Evolutionary conservation across 1,140 invertebrate species (phyloP), one percentile per base, ranked within the genome.

Genomic region (Saxidomus purpurata): DNA sequence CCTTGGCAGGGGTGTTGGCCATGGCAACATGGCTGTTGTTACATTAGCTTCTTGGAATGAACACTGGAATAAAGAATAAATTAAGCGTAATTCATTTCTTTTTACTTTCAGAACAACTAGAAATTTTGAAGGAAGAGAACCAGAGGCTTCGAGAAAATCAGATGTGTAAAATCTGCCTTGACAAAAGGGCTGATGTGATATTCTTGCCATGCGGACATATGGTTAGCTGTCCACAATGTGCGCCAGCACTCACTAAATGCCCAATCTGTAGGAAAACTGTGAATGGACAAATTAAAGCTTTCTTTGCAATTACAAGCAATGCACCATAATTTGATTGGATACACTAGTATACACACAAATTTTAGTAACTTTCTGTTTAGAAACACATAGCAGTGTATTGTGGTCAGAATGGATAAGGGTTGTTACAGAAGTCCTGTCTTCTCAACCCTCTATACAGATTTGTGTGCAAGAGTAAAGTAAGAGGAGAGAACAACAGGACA

Each of bases 141-240:
- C 47, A 80, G 25, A 52, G 43, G 47, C 28, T 63, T 6, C 67
- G 71, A 28, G 67, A 69, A 19, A 52, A 84, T 25, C 63, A 43
- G 8, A 96, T 97, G 49, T 99, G 98, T 95, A 99, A 98, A 96
- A 98, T 99, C 90, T 99, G 98, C 93, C 97, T 98, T 97, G 98
- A 99, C 95, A 96, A 97, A 89, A 98, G 98, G 96, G 97, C 98
- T 79, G 97, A 97, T 63, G 97, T 98, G 71, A 98, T 98, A 59
- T 98, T 98, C 96, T 96, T 99, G 92, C 98, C 98, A 31, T 99
- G 98, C 95, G 98, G 98, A 1, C 98, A 99, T 96, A 96, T 98
- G 59, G 89, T 98, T 43, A 97, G 98, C 36, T 99, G 98, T 95
- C 97, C 97, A 6, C 97, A 97, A 59, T 99, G 98, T 96, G 98